Evolutionary conservation across 2,888 invertebrate genomes (phyloP), one percentile per base, ranked within the genome.

Genomic region (Nemotelus pantherinus): DNA sequence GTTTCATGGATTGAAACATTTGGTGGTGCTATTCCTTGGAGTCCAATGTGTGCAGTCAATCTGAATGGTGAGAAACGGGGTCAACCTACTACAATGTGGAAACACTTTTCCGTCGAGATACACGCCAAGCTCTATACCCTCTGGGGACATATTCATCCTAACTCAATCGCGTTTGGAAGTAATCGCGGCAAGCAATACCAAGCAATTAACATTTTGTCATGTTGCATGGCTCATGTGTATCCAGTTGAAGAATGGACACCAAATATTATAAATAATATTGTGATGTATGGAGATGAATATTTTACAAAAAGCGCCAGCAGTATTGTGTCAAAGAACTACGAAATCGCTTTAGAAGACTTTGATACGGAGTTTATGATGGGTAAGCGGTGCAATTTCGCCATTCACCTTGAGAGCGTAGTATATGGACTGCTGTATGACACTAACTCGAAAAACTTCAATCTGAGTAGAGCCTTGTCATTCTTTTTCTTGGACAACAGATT

Each of bases 61-160:
- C 81, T 85, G 2, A 81, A 82, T 0, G 84, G 85, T 9, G 83
- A 82, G 7, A 82, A 84, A 65, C 85, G 87, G 55, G 84, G 84
- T 57, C 80, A 83, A 60, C 78, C 83, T 0, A 64, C 84, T 1
- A 83, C 85, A n/a, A 77, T 77, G 84, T 92, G 92, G 92, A 91
- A 91, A 82, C 88, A 91, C 74, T 94, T 90, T 89, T 90, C 92
- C 79, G 89, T 93, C 2, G 93, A 93, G 83, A 91, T 92, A 80
- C 89, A 90, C 2, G 90, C 91, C 2, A 92, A 92, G 79, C 85
- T 94, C 0, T 93, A 88, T 87, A 92, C 93, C 0, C 85, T 94
- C 1, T 91, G 92, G 90, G 92, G 93, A 1, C 89, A 89, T 50
- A 82, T 93, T 25, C 92, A 92, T 86, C 92, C 92, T 2, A 85